A percentile compares a stretch with the other conserved stretches of the same genome.
phyloP scores from a whole-genome alignment of 2,888 invertebrate genomes.

The Stegana nigrithorax region DNA sequence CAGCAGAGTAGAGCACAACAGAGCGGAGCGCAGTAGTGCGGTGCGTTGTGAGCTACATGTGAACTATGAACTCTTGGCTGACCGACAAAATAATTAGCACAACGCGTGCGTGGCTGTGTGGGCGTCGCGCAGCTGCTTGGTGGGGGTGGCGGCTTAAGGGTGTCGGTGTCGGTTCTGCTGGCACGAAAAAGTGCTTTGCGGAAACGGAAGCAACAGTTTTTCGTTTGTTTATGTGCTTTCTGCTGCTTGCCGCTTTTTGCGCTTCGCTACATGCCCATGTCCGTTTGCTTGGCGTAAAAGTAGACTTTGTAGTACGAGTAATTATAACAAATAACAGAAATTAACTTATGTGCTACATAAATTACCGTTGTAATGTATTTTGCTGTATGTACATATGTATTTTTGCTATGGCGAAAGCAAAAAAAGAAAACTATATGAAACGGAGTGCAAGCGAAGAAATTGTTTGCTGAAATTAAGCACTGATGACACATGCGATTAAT shows the following conservation, averaged over 20 bases:
- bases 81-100: constrained; percentile 60
- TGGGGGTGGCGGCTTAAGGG: not conserved
- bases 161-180: not conserved
- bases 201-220: constrained; percentile 59
- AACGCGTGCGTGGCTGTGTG: not conserved
- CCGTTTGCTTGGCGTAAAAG: too few relatives aligned
- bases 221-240: constrained; percentile 36
- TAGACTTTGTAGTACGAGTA: constrained; percentile 49
- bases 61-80: constrained; percentile 56
- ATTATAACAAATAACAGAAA: constrained; percentile 54
- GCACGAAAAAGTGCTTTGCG: constrained; percentile 23
- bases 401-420: too few relatives aligned
- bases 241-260: constrained; percentile 36
- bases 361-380: constrained; percentile 42
- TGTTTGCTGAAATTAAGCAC: constrained; percentile 48
- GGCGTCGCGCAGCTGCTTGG: not conserved
- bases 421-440: too few relatives aligned
- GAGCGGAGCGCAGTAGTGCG: too few relatives aligned
- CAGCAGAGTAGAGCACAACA: too few relatives aligned
- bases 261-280: too few relatives aligned
- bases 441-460: not conserved
- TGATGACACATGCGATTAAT: constrained; percentile 51
- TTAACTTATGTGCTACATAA: constrained; percentile 60
- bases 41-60: too few relatives aligned
- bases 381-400: too few relatives aligned